Conservation (phyloP, 1,140 invertebrate genomes). For the Diprion similis region DNA sequence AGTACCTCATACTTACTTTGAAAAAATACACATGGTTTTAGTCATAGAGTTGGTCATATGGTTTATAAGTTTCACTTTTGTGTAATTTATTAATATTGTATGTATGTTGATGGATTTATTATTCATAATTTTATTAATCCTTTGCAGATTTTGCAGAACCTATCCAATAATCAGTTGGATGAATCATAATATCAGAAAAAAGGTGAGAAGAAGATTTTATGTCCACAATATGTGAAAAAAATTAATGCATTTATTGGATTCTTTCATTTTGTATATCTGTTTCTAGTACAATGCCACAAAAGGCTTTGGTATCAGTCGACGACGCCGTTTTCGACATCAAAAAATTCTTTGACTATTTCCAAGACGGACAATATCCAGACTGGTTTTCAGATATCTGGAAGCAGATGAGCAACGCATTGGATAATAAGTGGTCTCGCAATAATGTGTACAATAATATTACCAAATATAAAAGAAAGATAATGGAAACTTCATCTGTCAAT, state of each 20-base stretch:
- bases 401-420: background rate
- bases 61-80: no score
- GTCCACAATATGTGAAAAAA: background rate
- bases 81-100: background rate
- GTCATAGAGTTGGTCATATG: no score
- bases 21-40: no score
- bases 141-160: background rate
- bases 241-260: background rate
- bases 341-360: slow-evolving; percentile 17
- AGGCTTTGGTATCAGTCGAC: background rate
- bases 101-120: background rate
- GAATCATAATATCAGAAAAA: background rate
- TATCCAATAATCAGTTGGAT: background rate
- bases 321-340: slow-evolving; percentile 10
- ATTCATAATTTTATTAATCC: background rate
- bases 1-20: no score
- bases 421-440: background rate
- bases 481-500: background rate
- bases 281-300: background rate
- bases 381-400: background rate
- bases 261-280: background rate
- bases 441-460: background rate
- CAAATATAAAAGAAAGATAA: background rate
- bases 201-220: background rate
- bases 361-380: background rate